Base-by-base conservation (phyloP, 2,797 vertebrate species). In the Diplodus puntazzo region DNA sequence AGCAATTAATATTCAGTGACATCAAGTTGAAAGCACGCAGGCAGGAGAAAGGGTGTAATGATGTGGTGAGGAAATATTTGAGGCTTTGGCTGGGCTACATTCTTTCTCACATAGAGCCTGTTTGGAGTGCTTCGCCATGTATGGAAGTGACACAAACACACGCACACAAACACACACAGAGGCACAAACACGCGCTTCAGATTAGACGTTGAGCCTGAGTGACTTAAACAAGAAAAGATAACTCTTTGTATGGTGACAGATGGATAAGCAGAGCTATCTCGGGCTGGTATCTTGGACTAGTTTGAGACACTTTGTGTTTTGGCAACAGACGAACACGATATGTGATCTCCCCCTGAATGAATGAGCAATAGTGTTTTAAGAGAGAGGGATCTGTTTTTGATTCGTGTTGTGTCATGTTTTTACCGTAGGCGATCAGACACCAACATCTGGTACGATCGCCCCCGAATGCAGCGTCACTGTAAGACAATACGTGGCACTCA, bases 261-360 rank as follows among this genome's bases (percentile, higher is more conserved):
- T 79, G 83, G 92, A 91, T 91, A 89, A 94, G 90, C 73, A 78
- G 69, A 62, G 64, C 81, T 84, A 86, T 89, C 85, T 86, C 65
- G 53, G 81, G 83, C 91, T 89, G 80, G 91, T 91, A 93, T 93
- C 91, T 90, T 85, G 90, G 88, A 93, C 91, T 84, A 89, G 81
- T 91, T 87, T 86, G 72, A 93, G 89, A 89, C 88, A 92, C 82
- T 84, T 92, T 87, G 81, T 94, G 92, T 95, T 95, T 95, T 95
- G 95, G 94, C 94, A 96, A 95, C 93, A 94, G 83, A 85, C 54
- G 62, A 83, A 89, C 89, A 84, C 70, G 93, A 94, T 87, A 95
- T 92, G 85, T 82, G 93, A 95, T 92, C 89, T 79, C 77, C 77
- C 72, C 71, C 75, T 69, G 88, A 92, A 90, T 92, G 92, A 92